Conservation (phyloP, 2,797 vertebrate species). For the Thamnophis elegans region DNA sequence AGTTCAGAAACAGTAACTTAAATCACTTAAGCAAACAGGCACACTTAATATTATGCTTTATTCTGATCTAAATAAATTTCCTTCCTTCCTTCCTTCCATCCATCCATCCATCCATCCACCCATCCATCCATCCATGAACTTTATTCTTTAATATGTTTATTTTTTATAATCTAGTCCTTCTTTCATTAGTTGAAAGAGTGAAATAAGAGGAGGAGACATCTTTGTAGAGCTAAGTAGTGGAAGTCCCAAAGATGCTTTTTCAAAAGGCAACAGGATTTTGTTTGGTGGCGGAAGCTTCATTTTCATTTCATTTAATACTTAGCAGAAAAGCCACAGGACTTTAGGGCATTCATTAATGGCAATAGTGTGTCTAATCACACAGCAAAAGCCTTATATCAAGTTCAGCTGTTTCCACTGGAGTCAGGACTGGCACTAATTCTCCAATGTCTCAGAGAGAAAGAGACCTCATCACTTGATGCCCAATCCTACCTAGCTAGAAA, state of each 20-base stretch:
- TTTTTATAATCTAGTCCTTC: background rate
- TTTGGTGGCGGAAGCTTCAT: background rate
- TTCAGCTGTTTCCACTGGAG: background rate
- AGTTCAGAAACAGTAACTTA: background rate
- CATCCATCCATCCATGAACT: background rate
- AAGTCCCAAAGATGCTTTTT: no score
- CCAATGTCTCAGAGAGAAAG: background rate
- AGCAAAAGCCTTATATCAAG: background rate
- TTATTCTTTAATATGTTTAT: background rate
- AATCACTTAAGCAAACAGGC: background rate
- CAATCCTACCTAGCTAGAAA: background rate
- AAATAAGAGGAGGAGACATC: background rate
- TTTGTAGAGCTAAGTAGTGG: background rate
- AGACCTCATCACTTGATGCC: background rate
- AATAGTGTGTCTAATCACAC: background rate
- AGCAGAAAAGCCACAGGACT: background rate
- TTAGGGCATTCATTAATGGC: background rate
- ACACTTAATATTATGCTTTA: background rate
- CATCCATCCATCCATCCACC: no score
- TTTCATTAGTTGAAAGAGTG: background rate
- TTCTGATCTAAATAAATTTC: background rate
- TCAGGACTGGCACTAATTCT: background rate
- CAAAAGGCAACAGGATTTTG: no score
- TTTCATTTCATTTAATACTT: background rate
- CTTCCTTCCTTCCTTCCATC: background rate